Evolutionary conservation across 1,140 invertebrate genomes (phyloP).

Genomic region (Heterodera carotae): DNA sequence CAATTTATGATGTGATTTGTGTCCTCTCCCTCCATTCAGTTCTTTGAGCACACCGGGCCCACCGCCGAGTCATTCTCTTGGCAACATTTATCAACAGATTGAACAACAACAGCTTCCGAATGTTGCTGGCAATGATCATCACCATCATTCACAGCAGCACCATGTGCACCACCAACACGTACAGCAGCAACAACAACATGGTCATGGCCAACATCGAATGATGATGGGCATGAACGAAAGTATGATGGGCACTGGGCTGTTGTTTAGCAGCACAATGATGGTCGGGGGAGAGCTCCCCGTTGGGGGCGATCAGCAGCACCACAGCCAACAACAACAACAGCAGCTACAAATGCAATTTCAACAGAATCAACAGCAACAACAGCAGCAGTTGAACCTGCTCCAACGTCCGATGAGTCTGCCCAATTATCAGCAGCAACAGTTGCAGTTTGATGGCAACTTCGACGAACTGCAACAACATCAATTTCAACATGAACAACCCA

Average conservation of each 20-base stretch:
- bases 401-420: constrained; percentile 41
- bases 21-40: not conserved
- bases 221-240: not conserved
- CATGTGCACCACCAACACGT: constrained; percentile 17
- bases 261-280: constrained; percentile 24
- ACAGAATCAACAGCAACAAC: constrained; percentile 25
- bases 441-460: not conserved
- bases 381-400: constrained; percentile 24
- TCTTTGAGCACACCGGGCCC: constrained; percentile 34
- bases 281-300: not conserved
- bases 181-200: too few relatives aligned
- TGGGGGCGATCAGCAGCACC: not conserved
- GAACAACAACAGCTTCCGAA: constrained; percentile 5
- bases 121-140: not conserved
- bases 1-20: not conserved
- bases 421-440: constrained; percentile 25
- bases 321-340: constrained; percentile 3
- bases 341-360: constrained; percentile 21
- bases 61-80: constrained; percentile 14
- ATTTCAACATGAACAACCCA: not conserved
- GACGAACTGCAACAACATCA: not conserved
- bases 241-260: constrained; percentile 18
- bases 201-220: not conserved
- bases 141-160: not conserved
- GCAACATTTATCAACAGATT: constrained; percentile 8